Conservation (phyloP, 30 jellyfish, hydroid and myxozoan genomes). For the Turritopsis dohrnii region DNA sequence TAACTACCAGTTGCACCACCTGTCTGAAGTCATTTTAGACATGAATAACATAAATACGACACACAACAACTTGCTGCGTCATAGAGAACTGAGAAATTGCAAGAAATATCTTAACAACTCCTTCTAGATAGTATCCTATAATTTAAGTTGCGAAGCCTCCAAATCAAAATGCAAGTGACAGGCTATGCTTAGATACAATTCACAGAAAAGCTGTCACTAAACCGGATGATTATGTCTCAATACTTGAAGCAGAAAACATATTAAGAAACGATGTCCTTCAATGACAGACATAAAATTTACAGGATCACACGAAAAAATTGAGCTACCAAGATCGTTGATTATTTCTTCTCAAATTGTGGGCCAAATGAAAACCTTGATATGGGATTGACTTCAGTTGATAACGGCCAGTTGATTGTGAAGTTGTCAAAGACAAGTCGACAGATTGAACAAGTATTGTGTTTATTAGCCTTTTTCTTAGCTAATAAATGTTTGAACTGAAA, state of each 20-base stretch:
- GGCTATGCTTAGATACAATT: not conserved
- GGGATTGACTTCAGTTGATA: too few species aligned
- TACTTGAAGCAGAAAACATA: slow-evolving; percentile 34
- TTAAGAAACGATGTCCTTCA: slow-evolving; percentile 23
- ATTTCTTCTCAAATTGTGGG: too few species aligned
- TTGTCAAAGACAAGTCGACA: too few species aligned
- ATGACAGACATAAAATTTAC: slow-evolving; percentile 8
- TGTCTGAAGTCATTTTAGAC: not conserved
- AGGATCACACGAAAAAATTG: too few species aligned
- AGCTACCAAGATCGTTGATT: too few species aligned
- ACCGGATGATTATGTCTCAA: slow-evolving; percentile 17
- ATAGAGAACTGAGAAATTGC: slow-evolving; percentile 3
- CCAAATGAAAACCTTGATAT: too few species aligned
- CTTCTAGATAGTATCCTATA: not conserved
- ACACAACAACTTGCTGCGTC: not conserved
- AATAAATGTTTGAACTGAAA: too few species aligned
- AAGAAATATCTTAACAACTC: slow-evolving; percentile 1
- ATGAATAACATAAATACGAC: slow-evolving; percentile 1
- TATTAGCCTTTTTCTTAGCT: too few species aligned
- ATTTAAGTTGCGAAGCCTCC: not conserved
- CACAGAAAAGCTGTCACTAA: slow-evolving; percentile 8
- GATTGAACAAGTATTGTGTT: too few species aligned
- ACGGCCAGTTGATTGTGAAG: too few species aligned
- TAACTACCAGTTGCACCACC: not conserved
- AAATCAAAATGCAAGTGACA: not conserved